Conservation (phyloP, 2,113 vertebrate species). For the Trogon melanurus region DNA sequence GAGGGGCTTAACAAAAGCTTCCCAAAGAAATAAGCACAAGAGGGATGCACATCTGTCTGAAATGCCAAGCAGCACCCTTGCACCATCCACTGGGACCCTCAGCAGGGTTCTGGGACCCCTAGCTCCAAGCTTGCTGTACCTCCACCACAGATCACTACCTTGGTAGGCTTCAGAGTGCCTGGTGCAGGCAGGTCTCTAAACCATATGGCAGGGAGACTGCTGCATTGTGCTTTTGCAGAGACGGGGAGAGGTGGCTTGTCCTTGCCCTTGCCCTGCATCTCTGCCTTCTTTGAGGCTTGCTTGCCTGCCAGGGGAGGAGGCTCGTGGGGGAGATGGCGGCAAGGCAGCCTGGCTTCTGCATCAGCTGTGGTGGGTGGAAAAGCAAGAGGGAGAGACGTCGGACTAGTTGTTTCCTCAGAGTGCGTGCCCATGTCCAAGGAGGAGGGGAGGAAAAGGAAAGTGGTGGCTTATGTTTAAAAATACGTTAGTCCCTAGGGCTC, state of each 20-base stretch:
- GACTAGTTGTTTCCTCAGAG: not conserved
- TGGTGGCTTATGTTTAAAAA: constrained; percentile 36
- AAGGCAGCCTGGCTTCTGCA: not conserved
- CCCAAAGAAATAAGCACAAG: rapidly evolving
- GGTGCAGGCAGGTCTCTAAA: not conserved
- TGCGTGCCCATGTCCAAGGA: not conserved
- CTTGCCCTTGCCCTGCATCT: not conserved
- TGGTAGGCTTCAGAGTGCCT: not conserved
- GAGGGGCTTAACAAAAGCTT: not conserved
- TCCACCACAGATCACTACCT: not conserved
- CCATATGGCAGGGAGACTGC: not conserved
- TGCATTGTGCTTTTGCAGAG: not conserved
- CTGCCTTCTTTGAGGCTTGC: not conserved
- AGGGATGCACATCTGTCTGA: not conserved
- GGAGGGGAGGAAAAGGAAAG: not conserved
- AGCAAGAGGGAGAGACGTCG: not conserved
- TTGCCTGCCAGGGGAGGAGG: not conserved
- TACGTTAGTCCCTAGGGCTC: not conserved
- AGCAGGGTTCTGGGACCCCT: not conserved
- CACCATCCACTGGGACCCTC: not conserved
- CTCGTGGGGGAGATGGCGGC: not conserved
- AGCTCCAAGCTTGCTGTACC: not conserved
- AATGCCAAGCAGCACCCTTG: not conserved
- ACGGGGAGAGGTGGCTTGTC: not conserved
- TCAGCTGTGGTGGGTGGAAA: not conserved